Base-by-base conservation (phyloP, 2,113 vertebrate genomes). In the Bubo blakistoni region DNA sequence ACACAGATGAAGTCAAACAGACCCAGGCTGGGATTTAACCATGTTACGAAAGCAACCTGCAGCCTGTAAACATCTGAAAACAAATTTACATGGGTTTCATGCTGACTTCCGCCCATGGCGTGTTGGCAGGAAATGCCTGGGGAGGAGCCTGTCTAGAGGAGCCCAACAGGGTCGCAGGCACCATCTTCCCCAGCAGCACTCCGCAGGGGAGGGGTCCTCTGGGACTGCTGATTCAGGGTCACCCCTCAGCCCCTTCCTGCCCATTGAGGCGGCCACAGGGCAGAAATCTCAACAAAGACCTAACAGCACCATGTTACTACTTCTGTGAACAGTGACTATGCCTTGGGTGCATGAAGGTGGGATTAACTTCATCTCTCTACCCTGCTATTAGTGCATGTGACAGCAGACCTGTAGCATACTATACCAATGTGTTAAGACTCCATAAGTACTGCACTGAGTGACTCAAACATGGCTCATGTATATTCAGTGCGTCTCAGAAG, bases 51-150 rank as follows among this genome's bases (percentile, higher is more conserved):
- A 94, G 83, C 70, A 91, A 79, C 57, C n/a, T 89, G 66, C 36
- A 89, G 25, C 44, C 34, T 65, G 25, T 78, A 79, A 89, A 91
- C 24, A 51, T 38, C 34, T 85, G 73, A 79, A 92, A 91, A 92
- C 27, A 82, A 85, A 77, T 58, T 34, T 69, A 58, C 0, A 0
- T 26, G 13, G 30, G 12, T 4, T n/a, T 69, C 29, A 8, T 47
- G 25, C 3, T 85, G 87, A 72, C 52, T 92, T 52, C 73, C 76
- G 30, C 38, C 32, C 16, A 21, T 25, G 25, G 5, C 16, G 11
- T 59, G 25, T 16, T 61, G 22, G 24, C 18, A 80, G 32, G 38
- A 74, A 77, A 26, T 12, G 2, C 8, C 0, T 0, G 13, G 25
- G 59, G 18, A 88, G 24, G n/a, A 81, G 3, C 3, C 13, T 44